Conservation (phyloP, 2,113 vertebrate genomes). For the Pelusios castaneus region DNA sequence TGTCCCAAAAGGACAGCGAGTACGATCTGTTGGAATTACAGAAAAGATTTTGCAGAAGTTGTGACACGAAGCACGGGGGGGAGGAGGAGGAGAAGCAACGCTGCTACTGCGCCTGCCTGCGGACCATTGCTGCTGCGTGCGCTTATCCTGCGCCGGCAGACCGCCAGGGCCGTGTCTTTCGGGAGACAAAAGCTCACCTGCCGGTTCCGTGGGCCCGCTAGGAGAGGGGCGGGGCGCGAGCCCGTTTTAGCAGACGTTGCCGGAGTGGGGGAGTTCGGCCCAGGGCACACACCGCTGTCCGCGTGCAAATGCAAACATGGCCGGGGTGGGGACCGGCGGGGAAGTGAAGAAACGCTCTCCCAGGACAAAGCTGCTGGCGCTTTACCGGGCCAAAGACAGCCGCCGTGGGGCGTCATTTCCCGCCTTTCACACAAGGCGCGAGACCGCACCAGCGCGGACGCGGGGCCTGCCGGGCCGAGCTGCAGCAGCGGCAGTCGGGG, state of each 20-base stretch:
- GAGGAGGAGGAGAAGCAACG: not conserved
- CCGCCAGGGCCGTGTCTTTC: too few relatives aligned
- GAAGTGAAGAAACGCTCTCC: not conserved
- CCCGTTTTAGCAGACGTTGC: too few relatives aligned
- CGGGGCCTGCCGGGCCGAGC: not conserved
- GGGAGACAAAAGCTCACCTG: not conserved
- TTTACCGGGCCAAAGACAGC: not conserved
- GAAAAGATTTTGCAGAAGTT: not conserved
- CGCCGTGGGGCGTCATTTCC: not conserved
- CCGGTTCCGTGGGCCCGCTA: not conserved
- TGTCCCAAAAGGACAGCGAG: not conserved
- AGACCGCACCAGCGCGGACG: too few relatives aligned
- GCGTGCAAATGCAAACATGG: not conserved
- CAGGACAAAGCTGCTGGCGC: not conserved
- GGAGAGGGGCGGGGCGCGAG: too few relatives aligned
- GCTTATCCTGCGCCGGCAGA: too few relatives aligned
- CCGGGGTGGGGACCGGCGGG: not conserved
- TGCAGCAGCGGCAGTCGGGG: not conserved
- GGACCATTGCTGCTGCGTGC: not conserved
- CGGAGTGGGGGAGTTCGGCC: too few relatives aligned
- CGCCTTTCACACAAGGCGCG: too few relatives aligned
- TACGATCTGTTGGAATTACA: accelerated
- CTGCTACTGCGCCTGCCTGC: not conserved
- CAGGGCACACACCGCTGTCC: not conserved
- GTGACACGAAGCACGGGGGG: not conserved